These are phyloP conservation scores for Lordiphosa fenestrarum DNA, from an alignment of 2,888 invertebrate genomes.

Conservation along the genomic window DNA sequence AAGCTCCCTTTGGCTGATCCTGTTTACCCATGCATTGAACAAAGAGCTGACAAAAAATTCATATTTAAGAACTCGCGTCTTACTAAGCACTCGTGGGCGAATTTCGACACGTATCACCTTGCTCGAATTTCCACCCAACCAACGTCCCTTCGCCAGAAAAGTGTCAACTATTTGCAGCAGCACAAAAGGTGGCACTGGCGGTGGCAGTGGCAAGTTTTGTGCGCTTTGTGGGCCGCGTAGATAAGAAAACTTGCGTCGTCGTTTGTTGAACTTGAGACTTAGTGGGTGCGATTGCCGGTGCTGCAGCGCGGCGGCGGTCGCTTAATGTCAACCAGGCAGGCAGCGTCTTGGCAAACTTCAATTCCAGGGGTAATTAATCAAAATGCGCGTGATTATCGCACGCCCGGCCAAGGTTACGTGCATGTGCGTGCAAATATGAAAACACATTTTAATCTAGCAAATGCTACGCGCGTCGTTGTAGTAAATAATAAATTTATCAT, in stretches of 20 bases:
- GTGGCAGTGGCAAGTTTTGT: slow-evolving; percentile 4
- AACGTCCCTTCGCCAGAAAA: not conserved
- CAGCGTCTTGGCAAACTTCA: too few relatives aligned
- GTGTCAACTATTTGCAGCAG: slow-evolving; percentile 8
- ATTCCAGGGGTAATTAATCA: slow-evolving; percentile 74
- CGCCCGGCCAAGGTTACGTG: slow-evolving; percentile 6
- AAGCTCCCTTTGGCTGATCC: too few relatives aligned
- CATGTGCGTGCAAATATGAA: slow-evolving; percentile 5
- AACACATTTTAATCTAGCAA: slow-evolving; percentile 73
- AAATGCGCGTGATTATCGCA: slow-evolving; percentile 74
- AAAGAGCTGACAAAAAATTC: slow-evolving; percentile 1
- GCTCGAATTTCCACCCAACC: not conserved
- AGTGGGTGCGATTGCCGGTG: slow-evolving; percentile 7
- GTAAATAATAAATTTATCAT: slow-evolving; percentile 79
- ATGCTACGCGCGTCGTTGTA: slow-evolving; percentile 54
- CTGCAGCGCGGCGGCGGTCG: slow-evolving; percentile 7
- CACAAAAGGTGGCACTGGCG: slow-evolving; percentile 7
- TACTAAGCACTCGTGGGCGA: slow-evolving; percentile 8
- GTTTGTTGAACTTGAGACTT: slow-evolving; percentile 13
- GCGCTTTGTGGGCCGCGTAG: slow-evolving; percentile 5
- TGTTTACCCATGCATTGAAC: too few relatives aligned
- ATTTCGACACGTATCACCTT: slow-evolving; percentile 9
- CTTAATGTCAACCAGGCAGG: slow-evolving; percentile 1
- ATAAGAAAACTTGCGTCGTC: slow-evolving; percentile 8
- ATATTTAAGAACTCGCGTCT: slow-evolving; percentile 10